Evolutionary conservation across 1,140 invertebrate genomes (phyloP), one percentile per base, ranked within the genome.

Genomic region (Centruroides vittatus): DNA sequence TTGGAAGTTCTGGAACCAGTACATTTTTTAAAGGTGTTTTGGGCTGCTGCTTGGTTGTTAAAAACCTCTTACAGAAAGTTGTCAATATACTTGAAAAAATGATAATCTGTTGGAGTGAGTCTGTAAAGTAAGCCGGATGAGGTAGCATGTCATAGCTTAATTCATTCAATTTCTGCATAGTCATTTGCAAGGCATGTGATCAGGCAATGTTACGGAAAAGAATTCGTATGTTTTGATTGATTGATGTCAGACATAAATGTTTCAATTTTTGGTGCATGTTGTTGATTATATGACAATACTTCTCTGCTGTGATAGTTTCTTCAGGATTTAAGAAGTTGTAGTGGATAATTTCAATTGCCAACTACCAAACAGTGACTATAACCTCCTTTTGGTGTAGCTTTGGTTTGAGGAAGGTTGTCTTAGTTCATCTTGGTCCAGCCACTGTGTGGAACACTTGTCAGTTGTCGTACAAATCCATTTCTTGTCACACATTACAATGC

Each of bases 81-180:
- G 5, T 41, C 41, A 41, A 41, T 5, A 3, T 41, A 8, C 5
- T 41, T 41, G 41, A 41, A 41, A 41, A 41, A 41, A 41, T 41
- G 41, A 0, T 41, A 3, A 41, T 41, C 41, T 41, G 8, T 41
- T 8, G 8, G 41, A 41, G 8, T 4, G 36, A 41, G 36, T 41
- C 50, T 51, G 50, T 4, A 5, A 10, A 51, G 9, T 51, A 51
- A 51, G 12, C 50, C 5, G 50, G 50, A 9, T 51, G 50, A 10
- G 11, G 10, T 10, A 51, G 50, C 6, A 11, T 3, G 3, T 51
- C 11, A 10, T 51, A 51, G 10, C 67, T 63, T 35, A 36, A 50
- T 59, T 36, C 63, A 59, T 48, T 49, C 47, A 49, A 62, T 60
- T 7, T 67, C 47, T 54, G 13, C 47, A 11, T 49, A 60, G 3